phyloP scores from a whole-genome alignment of 2,113 vertebrate species.

The Cynocephalus volans region DNA sequence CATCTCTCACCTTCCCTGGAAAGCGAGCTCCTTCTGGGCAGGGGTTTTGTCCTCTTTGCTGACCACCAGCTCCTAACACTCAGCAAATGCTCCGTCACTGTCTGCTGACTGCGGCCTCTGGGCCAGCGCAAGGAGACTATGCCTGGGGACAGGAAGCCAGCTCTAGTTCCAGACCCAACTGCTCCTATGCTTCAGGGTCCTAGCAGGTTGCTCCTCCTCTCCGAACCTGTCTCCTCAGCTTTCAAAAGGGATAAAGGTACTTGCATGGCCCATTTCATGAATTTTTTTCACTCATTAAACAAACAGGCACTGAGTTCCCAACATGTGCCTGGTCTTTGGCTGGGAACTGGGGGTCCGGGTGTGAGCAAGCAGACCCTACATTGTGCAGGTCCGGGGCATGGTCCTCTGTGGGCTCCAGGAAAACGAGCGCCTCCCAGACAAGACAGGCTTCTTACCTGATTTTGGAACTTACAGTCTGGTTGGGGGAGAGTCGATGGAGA shows the following conservation, averaged over 20 bases:
- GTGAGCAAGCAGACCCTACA: neutral
- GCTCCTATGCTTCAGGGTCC: neutral
- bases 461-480: neutral
- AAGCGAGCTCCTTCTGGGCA: neutral
- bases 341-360: neutral
- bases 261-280: neutral
- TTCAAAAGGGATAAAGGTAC: neutral
- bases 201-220: neutral
- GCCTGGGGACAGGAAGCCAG: neutral
- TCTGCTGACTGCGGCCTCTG: rapidly evolving
- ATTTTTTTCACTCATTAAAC: neutral
- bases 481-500: neutral
- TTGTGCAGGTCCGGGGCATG: neutral
- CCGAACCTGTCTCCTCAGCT: neutral
- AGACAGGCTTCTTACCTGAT: neutral
- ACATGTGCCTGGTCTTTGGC: neutral
- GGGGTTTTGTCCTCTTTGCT: rapidly evolving
- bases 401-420: neutral
- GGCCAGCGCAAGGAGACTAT: neutral
- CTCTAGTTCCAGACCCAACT: neutral
- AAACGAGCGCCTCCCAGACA: rapidly evolving
- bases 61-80: rapidly evolving
- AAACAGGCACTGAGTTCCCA: neutral
- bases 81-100: rapidly evolving
- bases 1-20: neutral